Percentiles rank a stretch among this genome's conserved stretches.
phyloP scores from a whole-genome alignment of 2,888 invertebrate genomes.

The Chouioia cunea region DNA sequence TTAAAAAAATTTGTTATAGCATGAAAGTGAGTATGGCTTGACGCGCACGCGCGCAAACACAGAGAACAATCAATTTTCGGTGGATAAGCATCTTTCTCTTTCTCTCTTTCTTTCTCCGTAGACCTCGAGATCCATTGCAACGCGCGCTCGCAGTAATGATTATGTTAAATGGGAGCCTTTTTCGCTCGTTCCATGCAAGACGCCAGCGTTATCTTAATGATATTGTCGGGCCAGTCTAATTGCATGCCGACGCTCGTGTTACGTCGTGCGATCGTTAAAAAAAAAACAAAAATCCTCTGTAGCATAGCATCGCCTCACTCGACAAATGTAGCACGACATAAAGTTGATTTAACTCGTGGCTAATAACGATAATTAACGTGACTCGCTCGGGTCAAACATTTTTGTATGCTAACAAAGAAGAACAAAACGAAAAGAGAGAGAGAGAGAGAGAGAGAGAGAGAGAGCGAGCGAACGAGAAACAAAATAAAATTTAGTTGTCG shows the following conservation, averaged over 20 bases:
- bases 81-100: background rate
- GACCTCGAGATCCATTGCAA: too few relatives aligned
- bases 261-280: too few relatives aligned
- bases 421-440: too few relatives aligned
- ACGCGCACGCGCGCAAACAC: background rate
- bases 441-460: conserved; percentile 44
- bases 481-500: too few relatives aligned
- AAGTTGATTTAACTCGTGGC: too few relatives aligned
- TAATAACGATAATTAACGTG: too few relatives aligned
- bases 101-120: too few relatives aligned
- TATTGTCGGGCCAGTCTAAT: conserved; percentile 66
- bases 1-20: background rate
- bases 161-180: conserved; percentile 37
- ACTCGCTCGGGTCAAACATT: too few relatives aligned
- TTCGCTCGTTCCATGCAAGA: conserved; percentile 24
- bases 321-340: too few relatives aligned
- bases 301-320: too few relatives aligned
- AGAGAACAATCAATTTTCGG: conserved; percentile 30
- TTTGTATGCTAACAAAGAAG: too few relatives aligned
- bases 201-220: conserved; percentile 61
- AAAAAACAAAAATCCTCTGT: too few relatives aligned
- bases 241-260: conserved; percentile 49
- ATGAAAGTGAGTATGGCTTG: conserved; percentile 5
- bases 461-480: conserved; percentile 40
- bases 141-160: conserved; percentile 11